Percentiles rank a stretch among this genome's conserved stretches.
These are phyloP conservation scores for Ormia ochracea DNA, from an alignment of 2,888 invertebrate genomes.

Conservation along the genomic window DNA sequence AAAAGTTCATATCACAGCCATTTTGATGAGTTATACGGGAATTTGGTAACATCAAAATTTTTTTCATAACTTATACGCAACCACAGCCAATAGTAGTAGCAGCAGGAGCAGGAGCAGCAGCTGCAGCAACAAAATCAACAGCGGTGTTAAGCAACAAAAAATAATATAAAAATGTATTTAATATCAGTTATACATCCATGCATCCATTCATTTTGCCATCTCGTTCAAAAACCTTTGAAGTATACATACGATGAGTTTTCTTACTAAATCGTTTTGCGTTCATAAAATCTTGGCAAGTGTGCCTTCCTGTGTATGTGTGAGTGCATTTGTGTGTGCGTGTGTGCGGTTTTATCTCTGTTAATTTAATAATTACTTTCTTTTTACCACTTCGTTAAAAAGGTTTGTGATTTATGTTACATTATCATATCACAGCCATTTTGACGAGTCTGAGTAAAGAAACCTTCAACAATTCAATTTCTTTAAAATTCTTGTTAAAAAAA, in stretches of 20 bases:
- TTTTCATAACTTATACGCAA: background rate
- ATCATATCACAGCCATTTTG: constrained; percentile 77
- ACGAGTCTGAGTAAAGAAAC: constrained; percentile 77
- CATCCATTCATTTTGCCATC: background rate
- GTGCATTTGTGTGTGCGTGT: background rate
- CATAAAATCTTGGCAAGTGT: background rate
- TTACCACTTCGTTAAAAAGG: constrained; percentile 76
- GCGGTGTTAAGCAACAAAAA: background rate
- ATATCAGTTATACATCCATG: background rate
- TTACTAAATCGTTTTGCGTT: constrained; percentile 6
- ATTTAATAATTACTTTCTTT: constrained; percentile 68
- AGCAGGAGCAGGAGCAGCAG: background rate
- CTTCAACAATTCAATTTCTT: constrained; percentile 66
- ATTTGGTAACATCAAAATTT: constrained; percentile 32
- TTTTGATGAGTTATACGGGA: constrained; percentile 76
- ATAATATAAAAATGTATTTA: background rate
- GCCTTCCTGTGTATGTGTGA: background rate
- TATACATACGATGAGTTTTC: constrained; percentile 34
- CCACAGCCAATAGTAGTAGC: background rate
- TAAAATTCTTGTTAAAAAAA: constrained; percentile 1
- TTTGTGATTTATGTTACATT: constrained; percentile 69
- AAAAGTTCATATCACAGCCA: constrained; percentile 76
- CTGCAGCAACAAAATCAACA: constrained; percentile 1
- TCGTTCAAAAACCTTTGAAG: constrained; percentile 2
- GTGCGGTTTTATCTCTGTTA: background rate